A percentile compares a stretch with the other conserved stretches of the same genome.
phyloP scores from a whole-genome alignment of 2,113 vertebrate genomes.

The Theristicus caerulescens region DNA sequence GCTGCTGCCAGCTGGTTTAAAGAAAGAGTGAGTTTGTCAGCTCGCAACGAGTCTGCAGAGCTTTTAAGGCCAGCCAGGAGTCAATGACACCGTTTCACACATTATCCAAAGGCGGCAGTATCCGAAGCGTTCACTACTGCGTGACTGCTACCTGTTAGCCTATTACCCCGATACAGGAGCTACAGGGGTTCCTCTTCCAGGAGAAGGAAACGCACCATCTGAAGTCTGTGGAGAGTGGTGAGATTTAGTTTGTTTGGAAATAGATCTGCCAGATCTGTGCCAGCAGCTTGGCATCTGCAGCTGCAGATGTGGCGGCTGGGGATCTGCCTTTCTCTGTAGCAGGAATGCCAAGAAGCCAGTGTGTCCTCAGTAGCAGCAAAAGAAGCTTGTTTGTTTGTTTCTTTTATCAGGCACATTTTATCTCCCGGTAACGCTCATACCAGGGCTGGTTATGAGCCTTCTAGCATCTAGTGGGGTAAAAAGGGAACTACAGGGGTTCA shows the following conservation, averaged over 20 bases:
- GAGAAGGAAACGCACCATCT: not conserved
- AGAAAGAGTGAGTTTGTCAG: not conserved
- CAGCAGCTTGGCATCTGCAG: not conserved
- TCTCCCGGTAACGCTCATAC: not conserved
- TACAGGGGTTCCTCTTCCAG: not conserved
- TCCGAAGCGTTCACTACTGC: fast-evolving
- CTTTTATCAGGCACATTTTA: not conserved
- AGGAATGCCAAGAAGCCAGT: not conserved
- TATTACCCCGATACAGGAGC: not conserved
- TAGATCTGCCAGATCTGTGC: not conserved
- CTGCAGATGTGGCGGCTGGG: not conserved
- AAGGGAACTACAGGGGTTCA: not conserved
- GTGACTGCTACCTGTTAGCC: not conserved
- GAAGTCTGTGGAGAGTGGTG: not conserved
- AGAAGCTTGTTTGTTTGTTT: not conserved
- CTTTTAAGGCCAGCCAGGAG: not conserved
- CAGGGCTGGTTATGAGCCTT: not conserved
- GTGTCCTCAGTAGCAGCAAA: not conserved
- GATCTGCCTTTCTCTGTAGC: not conserved
- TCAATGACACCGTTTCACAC: fast-evolving
- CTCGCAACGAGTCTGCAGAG: not conserved
- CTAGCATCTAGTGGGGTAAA: not conserved
- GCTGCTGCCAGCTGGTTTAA: not conserved
- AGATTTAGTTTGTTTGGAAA: not conserved
- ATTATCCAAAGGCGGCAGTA: not conserved